phyloP scores from a whole-genome alignment of 1,140 invertebrate species.

The Drosophila equinoxialis region DNA sequence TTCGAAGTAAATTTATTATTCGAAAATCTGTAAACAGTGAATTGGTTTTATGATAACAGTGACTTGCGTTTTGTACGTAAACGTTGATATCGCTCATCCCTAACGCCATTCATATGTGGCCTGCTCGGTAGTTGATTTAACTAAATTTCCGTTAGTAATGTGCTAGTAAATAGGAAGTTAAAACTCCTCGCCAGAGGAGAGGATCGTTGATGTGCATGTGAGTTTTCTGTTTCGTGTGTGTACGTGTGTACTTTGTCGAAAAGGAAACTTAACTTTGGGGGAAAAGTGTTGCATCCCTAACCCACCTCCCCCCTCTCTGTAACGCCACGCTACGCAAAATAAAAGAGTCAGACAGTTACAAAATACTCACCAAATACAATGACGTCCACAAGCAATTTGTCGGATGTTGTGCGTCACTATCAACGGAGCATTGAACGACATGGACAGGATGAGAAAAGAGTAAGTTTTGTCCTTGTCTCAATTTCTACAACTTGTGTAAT shows the following conservation, averaged over 20 bases:
- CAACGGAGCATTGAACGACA: conserved; percentile 87
- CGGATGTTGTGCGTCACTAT: conserved; percentile 84
- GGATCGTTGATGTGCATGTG: conserved; percentile 15
- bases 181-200: conserved; percentile 15
- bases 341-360: conserved; percentile 25
- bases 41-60: neutral
- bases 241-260: conserved; percentile 10
- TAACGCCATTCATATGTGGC: neutral
- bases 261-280: conserved; percentile 1
- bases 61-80: neutral
- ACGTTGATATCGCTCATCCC: neutral
- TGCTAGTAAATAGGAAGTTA: neutral
- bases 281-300: conserved; percentile 53
- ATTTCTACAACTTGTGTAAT: conserved; percentile 36
- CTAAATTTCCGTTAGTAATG: conserved; percentile 15
- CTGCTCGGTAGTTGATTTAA: conserved; percentile 2
- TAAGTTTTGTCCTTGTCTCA: conserved; percentile 77
- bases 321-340: conserved; percentile 17
- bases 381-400: conserved; percentile 69
- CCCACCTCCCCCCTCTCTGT: conserved; percentile 45
- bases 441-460: conserved; percentile 85
- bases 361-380: conserved; percentile 31
- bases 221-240: conserved; percentile 4
- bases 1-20: neutral
- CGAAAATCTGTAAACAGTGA: neutral